Evolutionary conservation across 2,888 invertebrate species (phyloP), one percentile per base, ranked within the genome.

Genomic region (Adelognathus sp.): DNA sequence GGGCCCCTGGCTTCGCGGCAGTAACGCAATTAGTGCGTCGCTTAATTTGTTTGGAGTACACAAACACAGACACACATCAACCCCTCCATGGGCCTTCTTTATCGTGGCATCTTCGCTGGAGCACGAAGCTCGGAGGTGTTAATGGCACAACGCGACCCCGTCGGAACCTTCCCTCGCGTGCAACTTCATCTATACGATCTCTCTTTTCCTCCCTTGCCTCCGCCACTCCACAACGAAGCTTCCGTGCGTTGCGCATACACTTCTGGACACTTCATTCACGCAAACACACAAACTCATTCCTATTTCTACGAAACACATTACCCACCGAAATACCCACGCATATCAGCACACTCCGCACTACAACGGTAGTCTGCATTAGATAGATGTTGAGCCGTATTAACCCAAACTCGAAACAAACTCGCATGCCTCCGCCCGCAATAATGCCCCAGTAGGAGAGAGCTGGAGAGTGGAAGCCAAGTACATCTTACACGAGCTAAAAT

Each of bases 31-130:
- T 90, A 90, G 86, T 84, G 86, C 84, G 85, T 85, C 87, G 88
- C 88, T 90, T 90, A 90, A 90, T 90, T 90, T 90, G 89, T 89
- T 90, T 90, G 89, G 89, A 90, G 90, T 88, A 86, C 88, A 86
- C 88, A n/a, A n/a, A n/a, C n/a, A n/a, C n/a, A n/a, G n/a, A n/a
- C 86, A 86, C 85, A 82, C 83, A 77, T 81, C 79, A 80, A 33
- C 56, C 14, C 16, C 11, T 5, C 31, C n/a, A 3, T n/a, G 0
- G 18, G 4, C 16, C 24, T 9, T 27, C 46, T 36, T 61, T 63
- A 31, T 50, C 58, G 46, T 54, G 69, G n/a, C 74, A 58, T 36
- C 64, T 58, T 44, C 46, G 64, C 64, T 58, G 58, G 41, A 64
- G 67, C 69, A 60, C 64, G 73, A 67, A 76, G 56, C 56, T 36